phyloP scores from a whole-genome alignment of 2,797 vertebrate genomes.

The Coregonus sp. region DNA sequence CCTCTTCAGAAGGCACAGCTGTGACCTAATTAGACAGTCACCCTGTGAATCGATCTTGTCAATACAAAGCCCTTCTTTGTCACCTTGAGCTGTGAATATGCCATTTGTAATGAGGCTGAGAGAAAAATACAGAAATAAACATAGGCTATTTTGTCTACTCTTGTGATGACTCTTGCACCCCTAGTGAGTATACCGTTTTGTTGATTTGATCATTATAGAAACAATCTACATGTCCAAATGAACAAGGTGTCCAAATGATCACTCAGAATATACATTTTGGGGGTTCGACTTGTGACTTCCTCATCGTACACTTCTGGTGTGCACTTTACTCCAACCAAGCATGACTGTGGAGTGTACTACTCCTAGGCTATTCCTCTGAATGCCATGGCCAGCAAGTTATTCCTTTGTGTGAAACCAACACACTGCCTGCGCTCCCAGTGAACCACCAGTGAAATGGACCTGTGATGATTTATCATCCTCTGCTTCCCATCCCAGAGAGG shows the following conservation, averaged over 20 bases:
- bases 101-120: conserved; percentile 21
- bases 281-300: no score
- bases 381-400: neutral
- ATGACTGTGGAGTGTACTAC: neutral
- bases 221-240: no score
- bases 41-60: conserved; percentile 48
- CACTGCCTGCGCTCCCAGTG: neutral
- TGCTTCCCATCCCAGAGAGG: conserved; percentile 49
- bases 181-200: neutral
- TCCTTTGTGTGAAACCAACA: neutral
- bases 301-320: no score
- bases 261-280: conserved; percentile 28
- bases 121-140: conserved; percentile 8
- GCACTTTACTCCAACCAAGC: neutral
- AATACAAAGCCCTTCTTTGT: conserved; percentile 51
- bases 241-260: neutral
- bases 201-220: neutral
- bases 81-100: conserved; percentile 30
- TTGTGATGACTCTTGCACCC: neutral
- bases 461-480: conserved; percentile 28
- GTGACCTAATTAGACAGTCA: conserved; percentile 38
- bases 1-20: conserved; percentile 35
- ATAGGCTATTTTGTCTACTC: conserved; percentile 10
- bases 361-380: neutral
- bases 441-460: neutral